phyloP scores from a whole-genome alignment of 2,888 invertebrate species.

The Agrenia bidenticulata region DNA sequence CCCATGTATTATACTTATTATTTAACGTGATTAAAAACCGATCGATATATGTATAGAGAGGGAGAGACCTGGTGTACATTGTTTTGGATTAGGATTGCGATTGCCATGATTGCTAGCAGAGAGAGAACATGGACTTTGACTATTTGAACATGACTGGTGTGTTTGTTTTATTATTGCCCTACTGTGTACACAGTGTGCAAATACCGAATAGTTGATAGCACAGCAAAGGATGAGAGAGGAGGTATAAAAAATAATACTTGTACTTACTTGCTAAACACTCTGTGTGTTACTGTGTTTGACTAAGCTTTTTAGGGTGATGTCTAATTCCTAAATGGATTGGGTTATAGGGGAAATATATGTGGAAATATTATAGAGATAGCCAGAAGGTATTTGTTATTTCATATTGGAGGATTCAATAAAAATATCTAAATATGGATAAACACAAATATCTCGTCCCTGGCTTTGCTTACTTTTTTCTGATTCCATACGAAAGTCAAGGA shows the following conservation, averaged over 20 bases:
- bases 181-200: background rate
- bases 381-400: background rate
- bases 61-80: too few relatives aligned
- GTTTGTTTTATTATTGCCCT: conserved; percentile 21
- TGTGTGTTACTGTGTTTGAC: background rate
- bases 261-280: background rate
- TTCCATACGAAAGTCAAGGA: too few relatives aligned
- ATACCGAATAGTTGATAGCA: background rate
- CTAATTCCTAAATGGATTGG: background rate
- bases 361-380: background rate
- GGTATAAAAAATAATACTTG: background rate
- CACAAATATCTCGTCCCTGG: too few relatives aligned
- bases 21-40: too few relatives aligned
- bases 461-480: too few relatives aligned
- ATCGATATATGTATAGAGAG: too few relatives aligned
- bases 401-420: too few relatives aligned
- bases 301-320: conserved; percentile 1
- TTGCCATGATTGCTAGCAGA: background rate
- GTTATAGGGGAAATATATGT: too few relatives aligned
- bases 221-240: background rate
- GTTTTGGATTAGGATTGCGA: too few relatives aligned
- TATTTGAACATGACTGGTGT: conserved; percentile 8
- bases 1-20: too few relatives aligned
- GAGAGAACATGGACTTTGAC: conserved; percentile 4
- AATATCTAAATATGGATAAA: too few relatives aligned